Evolutionary conservation across 2,113 vertebrate species (phyloP), one percentile per base, ranked within the genome.

Genomic region (Cyphomyrus plagiostoma): DNA sequence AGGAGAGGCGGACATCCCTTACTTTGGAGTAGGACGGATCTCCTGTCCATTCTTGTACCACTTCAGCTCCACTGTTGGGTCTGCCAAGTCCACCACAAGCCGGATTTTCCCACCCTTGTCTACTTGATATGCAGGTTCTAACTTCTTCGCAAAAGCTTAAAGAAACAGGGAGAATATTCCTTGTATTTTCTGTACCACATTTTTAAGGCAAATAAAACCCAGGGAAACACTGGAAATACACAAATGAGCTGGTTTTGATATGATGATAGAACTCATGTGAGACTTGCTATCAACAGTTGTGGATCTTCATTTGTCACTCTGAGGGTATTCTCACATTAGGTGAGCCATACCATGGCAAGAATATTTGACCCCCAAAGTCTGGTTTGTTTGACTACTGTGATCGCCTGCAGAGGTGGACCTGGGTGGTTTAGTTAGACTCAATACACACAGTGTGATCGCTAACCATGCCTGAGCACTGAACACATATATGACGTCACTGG

Each of bases 1-100:
- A 21, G 30, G 39, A n/a, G 62, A 88, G 86, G 30, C 66, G 89
- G 19, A 35, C 46, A 0, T 26, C 86, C 96, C 98, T 94, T 98
- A 99, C 98, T 99, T 99, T 91, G 97, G 97, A 91, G 95, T 95
- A 7, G 98, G 97, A 82, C 98, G 96, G 92, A 99, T 98, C 95
- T 99, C 98, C 92, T 99, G 98, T 30, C 98, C 98, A 87, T 99
- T 99, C 96, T 99, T 99, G 93, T 97, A 99, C 98, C 98, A 99
- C 95, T 99, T 99, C 88, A 99, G 96, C n/a, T 99, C 98, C 90
- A 99, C 94, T 8, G 98, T 99, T 86, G 98, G 98, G 91, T 99
- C 98, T 62, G 98, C 97, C 88, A 99, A 92, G n/a, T 99, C 98
- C 74, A 99, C 98, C 23, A 95, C 93, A 93, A 99, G 95, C 62